Evolutionary conservation across 2,888 invertebrate species (phyloP).

Genomic region (Stictocephala bisonia): DNA sequence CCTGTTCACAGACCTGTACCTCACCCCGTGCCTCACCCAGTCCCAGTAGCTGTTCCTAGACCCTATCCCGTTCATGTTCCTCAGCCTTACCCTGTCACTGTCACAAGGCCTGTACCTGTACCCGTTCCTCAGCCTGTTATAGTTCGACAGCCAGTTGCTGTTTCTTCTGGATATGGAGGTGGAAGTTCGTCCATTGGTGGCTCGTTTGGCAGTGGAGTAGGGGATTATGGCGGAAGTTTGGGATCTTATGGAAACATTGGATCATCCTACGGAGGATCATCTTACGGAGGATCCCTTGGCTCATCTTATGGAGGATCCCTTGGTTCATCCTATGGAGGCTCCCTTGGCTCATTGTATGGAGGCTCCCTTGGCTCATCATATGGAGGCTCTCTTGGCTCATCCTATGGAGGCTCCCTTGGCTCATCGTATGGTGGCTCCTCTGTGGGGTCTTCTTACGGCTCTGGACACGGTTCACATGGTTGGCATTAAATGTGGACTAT

Average conservation of each 20-base stretch:
- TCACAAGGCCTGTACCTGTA: constrained; percentile 47
- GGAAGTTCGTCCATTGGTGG: constrained; percentile 16
- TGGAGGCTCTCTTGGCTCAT: neutral
- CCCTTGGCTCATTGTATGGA: too few relatives aligned
- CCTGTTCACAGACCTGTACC: constrained; percentile 47
- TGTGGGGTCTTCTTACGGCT: constrained; percentile 6
- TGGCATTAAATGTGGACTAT: too few relatives aligned
- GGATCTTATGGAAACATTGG: constrained; percentile 48
- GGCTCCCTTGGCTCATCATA: neutral
- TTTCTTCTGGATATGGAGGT: too few relatives aligned
- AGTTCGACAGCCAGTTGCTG: constrained; percentile 43
- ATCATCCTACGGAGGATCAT: constrained; percentile 61
- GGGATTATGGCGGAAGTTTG: neutral
- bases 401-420: too few relatives aligned
- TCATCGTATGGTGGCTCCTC: neutral
- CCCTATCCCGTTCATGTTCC: constrained; percentile 51
- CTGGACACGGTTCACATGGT: neutral
- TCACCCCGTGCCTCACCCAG: constrained; percentile 48
- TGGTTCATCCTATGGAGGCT: neutral
- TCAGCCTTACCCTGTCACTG: constrained; percentile 47
- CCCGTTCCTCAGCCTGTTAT: constrained; percentile 49
- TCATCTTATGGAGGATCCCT: constrained; percentile 7
- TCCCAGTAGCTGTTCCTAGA: constrained; percentile 63
- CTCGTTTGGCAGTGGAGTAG: neutral
- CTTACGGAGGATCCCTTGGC: constrained; percentile 10